Evolutionary conservation across 2,113 vertebrate genomes (phyloP).

Genomic region (Geococcyx californianus): DNA sequence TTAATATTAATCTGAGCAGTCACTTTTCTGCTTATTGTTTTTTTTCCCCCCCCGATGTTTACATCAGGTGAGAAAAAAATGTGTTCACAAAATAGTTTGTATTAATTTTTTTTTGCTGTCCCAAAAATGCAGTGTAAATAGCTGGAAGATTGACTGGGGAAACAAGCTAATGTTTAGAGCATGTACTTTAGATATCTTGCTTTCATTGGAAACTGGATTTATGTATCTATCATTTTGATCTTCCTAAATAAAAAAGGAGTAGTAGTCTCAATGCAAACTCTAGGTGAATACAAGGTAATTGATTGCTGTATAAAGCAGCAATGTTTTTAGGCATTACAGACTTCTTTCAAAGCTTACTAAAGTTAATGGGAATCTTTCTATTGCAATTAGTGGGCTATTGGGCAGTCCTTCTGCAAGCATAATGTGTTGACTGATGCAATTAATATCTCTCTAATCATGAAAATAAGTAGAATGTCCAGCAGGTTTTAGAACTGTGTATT

Average conservation of each 20-base stretch:
- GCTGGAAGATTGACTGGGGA: not conserved
- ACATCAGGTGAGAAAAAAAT: not conserved
- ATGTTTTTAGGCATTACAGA: not conserved
- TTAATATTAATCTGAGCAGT: not conserved
- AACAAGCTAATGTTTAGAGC: not conserved
- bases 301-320: not conserved
- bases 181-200: not conserved
- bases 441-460: not conserved
- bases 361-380: not conserved
- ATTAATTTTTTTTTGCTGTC: constrained; percentile 47
- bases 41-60: not conserved
- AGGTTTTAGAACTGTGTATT: not conserved
- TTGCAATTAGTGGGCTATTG: not conserved
- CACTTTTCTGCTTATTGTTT: not conserved
- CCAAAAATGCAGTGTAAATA: not conserved
- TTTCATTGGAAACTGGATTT: not conserved
- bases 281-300: not conserved
- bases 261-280: not conserved
- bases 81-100: not conserved
- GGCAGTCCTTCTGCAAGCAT: not conserved
- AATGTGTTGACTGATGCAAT: not conserved
- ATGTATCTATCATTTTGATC: not conserved
- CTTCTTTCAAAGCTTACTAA: not conserved
- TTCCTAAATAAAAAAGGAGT: not conserved
- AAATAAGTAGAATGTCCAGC: not conserved